A percentile compares a stretch with the other conserved stretches of the same genome.
These are phyloP conservation scores for Lophochroa leadbeateri DNA, from an alignment of 2,113 vertebrate genomes.

Conservation along the genomic window DNA sequence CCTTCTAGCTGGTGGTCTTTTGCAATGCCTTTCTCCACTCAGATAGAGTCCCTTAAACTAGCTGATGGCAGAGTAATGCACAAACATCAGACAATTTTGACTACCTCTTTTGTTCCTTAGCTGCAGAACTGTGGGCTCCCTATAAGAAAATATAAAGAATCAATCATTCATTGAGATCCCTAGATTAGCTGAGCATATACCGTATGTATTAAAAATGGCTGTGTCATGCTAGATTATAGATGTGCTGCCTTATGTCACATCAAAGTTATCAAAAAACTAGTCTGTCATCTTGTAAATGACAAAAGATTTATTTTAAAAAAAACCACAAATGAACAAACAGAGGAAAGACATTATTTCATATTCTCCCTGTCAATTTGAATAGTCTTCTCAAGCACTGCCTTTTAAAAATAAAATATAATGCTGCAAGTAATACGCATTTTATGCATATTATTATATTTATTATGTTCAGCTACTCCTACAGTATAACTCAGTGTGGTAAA, in stretches of 20 bases:
- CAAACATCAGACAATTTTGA: background rate
- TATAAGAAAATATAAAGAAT: background rate
- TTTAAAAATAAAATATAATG: conserved; percentile 69
- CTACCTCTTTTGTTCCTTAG: background rate
- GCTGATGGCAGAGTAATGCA: background rate
- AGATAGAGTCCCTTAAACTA: background rate
- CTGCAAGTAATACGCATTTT: conserved; percentile 72
- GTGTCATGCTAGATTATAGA: conserved; percentile 56
- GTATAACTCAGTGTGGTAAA: conserved; percentile 75
- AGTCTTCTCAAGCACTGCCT: conserved; percentile 20
- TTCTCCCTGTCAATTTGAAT: conserved; percentile 68
- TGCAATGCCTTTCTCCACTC: background rate
- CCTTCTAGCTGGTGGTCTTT: background rate
- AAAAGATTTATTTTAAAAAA: background rate
- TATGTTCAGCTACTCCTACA: conserved; percentile 74
- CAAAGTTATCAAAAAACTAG: conserved; percentile 40
- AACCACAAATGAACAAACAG: background rate
- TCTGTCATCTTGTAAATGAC: conserved; percentile 51
- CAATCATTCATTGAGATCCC: background rate
- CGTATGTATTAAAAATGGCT: conserved; percentile 7
- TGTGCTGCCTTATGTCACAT: conserved; percentile 45
- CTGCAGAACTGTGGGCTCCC: background rate
- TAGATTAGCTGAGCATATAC: background rate
- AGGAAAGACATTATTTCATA: conserved; percentile 57
- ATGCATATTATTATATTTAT: conserved; percentile 80